A percentile compares a stretch with the other conserved stretches of the same genome.
Evolutionary conservation across 2,888 invertebrate species (phyloP).

Genomic region (Drosophila affinis): DNA sequence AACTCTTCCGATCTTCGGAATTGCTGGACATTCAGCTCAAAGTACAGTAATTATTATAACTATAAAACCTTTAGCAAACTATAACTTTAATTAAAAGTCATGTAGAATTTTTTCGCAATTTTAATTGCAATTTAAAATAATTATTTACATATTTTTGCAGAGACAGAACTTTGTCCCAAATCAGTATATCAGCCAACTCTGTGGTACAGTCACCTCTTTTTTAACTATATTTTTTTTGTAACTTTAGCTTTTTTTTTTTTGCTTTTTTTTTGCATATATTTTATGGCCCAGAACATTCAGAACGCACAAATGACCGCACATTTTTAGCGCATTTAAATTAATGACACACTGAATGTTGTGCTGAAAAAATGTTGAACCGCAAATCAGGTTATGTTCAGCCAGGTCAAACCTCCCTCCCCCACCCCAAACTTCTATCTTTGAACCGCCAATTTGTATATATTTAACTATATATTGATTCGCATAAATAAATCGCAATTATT

Average conservation of each 20-base stretch:
- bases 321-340: constrained; percentile 67
- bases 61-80: no score
- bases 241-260: constrained; percentile 10
- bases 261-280: constrained; percentile 65
- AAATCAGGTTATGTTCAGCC: constrained; percentile 55
- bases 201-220: background rate
- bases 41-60: no score
- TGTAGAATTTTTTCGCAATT: background rate
- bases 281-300: constrained; percentile 46
- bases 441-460: constrained; percentile 20
- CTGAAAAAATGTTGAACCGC: constrained; percentile 61
- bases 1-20: no score
- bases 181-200: background rate
- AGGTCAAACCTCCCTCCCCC: background rate
- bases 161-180: background rate
- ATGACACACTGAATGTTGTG: constrained; percentile 61
- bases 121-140: background rate
- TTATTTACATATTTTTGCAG: background rate
- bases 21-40: no score
- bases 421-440: background rate
- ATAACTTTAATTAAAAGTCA: no score
- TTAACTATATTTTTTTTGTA: background rate
- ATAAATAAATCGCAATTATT: constrained; percentile 9
- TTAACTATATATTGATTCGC: background rate
- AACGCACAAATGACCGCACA: constrained; percentile 56